Evolutionary conservation across 2,113 vertebrate genomes (phyloP).

Genomic region (Myotis yumanensis): DNA sequence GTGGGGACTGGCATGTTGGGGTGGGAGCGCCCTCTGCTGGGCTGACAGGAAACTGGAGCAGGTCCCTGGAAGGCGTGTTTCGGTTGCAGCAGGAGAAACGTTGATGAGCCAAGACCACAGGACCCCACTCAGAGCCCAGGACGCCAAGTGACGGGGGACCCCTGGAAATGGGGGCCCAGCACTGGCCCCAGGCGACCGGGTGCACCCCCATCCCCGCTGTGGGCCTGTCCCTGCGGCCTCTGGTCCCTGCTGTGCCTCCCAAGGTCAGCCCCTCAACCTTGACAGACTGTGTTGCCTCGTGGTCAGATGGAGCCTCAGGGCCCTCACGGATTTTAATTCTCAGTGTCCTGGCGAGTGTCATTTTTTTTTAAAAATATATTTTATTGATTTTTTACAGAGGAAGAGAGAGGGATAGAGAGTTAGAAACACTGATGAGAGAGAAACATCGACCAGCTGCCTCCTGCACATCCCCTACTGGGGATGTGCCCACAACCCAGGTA

Average conservation of each 20-base stretch:
- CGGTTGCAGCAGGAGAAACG: background rate
- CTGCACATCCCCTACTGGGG: no score
- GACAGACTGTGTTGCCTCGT: background rate
- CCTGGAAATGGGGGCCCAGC: background rate
- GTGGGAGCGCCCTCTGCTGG: background rate
- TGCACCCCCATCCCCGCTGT: no score
- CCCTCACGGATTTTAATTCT: background rate
- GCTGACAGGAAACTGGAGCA: background rate
- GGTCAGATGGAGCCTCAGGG: background rate
- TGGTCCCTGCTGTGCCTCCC: background rate
- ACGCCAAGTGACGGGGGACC: fast-evolving
- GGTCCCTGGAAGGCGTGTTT: background rate
- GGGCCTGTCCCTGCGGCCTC: no score
- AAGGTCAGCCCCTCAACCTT: background rate
- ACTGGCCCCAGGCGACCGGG: background rate
- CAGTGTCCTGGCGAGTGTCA: background rate
- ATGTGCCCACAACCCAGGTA: no score
- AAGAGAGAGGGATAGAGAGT: no score
- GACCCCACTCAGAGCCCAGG: background rate
- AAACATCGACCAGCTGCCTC: no score
- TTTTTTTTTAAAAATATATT: background rate
- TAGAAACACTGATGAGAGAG: no score
- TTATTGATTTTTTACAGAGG: no score
- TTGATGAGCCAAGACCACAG: background rate
- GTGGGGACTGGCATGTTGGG: no score